phyloP scores from a whole-genome alignment of 2,888 invertebrate species.

The Cosmorhoe ocellata region DNA sequence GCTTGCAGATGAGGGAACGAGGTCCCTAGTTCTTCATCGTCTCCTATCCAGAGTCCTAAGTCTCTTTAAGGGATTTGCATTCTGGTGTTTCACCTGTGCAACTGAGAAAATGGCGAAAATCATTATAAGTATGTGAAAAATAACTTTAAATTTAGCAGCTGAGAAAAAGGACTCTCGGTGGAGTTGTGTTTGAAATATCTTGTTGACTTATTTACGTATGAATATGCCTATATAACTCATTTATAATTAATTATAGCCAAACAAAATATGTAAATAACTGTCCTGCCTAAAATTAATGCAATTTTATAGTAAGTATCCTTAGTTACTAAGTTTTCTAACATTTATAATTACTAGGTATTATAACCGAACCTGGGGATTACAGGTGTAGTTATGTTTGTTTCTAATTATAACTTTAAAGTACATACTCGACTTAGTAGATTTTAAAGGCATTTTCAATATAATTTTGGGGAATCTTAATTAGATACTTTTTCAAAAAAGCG shows the following conservation, averaged over 20 bases:
- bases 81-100: too few species aligned
- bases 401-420: too few species aligned
- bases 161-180: background rate
- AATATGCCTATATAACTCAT: slow-evolving; percentile 14
- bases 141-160: background rate
- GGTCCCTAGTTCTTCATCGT: too few species aligned
- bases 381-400: too few species aligned
- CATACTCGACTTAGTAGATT: too few species aligned
- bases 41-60: too few species aligned
- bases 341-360: background rate
- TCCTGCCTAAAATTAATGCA: slow-evolving; percentile 25
- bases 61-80: too few species aligned
- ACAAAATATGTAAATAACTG: slow-evolving; percentile 32
- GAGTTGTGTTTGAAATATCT: background rate
- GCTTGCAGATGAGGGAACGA: too few species aligned
- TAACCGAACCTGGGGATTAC: too few species aligned
- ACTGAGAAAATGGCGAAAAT: too few species aligned
- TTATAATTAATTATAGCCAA: slow-evolving; percentile 28
- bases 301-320: background rate
- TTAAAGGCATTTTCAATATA: background rate
- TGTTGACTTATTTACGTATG: background rate
- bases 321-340: background rate
- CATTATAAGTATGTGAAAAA: background rate
- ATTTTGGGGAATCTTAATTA: background rate
- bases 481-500: background rate